Conservation (phyloP, 2,888 invertebrate species). For the Euplexia lucipara region DNA sequence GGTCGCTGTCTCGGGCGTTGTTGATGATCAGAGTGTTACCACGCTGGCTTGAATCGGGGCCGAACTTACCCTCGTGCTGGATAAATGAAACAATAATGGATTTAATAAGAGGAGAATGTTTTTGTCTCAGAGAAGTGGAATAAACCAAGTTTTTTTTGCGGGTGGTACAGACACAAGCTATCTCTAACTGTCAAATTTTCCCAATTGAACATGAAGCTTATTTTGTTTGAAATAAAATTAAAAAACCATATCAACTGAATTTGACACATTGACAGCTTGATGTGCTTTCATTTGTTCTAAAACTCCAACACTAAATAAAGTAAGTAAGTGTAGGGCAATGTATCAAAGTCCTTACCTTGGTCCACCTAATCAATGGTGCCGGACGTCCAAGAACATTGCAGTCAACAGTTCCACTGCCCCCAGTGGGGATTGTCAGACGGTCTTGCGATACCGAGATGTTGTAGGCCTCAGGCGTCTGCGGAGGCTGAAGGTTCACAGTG, state of each 20-base stretch:
- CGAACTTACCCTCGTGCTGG: slow-evolving; percentile 87
- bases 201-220: no score
- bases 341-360: slow-evolving; percentile 88
- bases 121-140: neutral
- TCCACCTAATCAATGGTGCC: slow-evolving; percentile 95
- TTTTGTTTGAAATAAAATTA: no score
- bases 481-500: slow-evolving; percentile 72
- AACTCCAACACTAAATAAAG: no score
- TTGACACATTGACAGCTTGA: no score
- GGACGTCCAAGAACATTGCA: slow-evolving; percentile 95
- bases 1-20: slow-evolving; percentile 93
- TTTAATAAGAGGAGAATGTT: neutral
- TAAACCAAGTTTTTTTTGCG: no score
- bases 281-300: no score
- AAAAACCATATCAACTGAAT: no score
- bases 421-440: slow-evolving; percentile 85
- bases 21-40: slow-evolving; percentile 93
- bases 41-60: slow-evolving; percentile 91
- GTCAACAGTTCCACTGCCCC: slow-evolving; percentile 91
- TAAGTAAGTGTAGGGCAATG: no score
- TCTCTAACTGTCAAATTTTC: no score
- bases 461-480: slow-evolving; percentile 72
- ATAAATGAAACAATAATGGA: neutral
- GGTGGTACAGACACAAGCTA: no score
- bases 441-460: slow-evolving; percentile 76